Evolutionary conservation across 2,888 invertebrate genomes (phyloP), one percentile per base, ranked within the genome.

Genomic region (Oxyscelio sp.): DNA sequence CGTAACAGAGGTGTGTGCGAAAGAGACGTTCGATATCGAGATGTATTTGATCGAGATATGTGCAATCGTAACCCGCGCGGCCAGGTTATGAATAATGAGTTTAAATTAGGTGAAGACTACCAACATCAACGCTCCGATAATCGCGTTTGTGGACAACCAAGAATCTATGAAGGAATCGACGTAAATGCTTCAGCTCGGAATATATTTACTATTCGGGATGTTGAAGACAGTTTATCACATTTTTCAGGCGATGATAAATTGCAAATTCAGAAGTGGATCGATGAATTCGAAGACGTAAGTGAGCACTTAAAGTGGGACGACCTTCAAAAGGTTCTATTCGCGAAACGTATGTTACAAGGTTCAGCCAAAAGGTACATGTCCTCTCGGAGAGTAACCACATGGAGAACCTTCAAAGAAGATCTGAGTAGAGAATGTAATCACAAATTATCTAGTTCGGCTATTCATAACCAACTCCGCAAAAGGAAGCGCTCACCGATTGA

Each of bases 241-340:
- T 87, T 85, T 59, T 68, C 56, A 3, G 85, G 83, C 0, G 81
- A 79, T n/a, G 79, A 78, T 40, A 43, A 54, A 4, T 17, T 65
- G 15, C 38, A 24, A 0, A 15, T 86, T 2, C n/a, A 52, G 19
- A 50, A 73, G 11, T 88, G 86, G 88, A 19, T 87, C 13, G 43
- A 65, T n/a, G 81, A 88, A 8, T 87, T 89, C 48, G 87, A 88
- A 56, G 87, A 85, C 15, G 75, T 79, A 27, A 80, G 82, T 0
- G 50, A 21, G 1, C n/a, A 87, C 9, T 59, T 83, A 2, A 21
- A 31, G 2, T 87, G 85, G 86, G 50, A 34, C 1, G 81, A 85
- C 4, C 17, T 86, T 1, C 87, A 87, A 11, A 87, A 79, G 38
- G 19, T 87, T 3, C 80, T 86, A 0, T 88, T 83, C n/a, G 87